Conservation (phyloP, 2,888 invertebrate genomes). For the Eueremaeus valkanovi region DNA sequence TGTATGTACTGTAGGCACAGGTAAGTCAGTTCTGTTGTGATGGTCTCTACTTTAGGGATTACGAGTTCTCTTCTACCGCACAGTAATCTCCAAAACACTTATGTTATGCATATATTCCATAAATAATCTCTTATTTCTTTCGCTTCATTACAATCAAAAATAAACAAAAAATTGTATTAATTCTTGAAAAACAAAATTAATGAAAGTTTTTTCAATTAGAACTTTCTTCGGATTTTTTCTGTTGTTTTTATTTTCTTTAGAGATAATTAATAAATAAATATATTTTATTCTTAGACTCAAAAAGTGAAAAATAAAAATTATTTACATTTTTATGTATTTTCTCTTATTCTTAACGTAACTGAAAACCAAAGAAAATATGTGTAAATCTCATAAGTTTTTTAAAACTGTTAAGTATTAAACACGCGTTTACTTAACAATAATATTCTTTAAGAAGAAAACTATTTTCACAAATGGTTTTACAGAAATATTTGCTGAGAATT, state of each 20-base stretch:
- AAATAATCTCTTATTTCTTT: neutral
- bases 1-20: too few species aligned
- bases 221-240: neutral
- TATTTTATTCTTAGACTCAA: neutral
- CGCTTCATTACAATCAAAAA: neutral
- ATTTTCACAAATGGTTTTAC: neutral
- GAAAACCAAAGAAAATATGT: neutral
- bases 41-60: slow-evolving; percentile 20
- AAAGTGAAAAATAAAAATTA: neutral
- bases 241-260: neutral
- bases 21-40: slow-evolving; percentile 1
- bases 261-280: neutral
- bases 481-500: neutral
- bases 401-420: neutral
- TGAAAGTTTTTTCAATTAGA: neutral
- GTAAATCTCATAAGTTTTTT: neutral
- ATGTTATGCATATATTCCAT: slow-evolving; percentile 8
- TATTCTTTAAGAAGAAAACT: neutral
- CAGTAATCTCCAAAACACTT: slow-evolving; percentile 15
- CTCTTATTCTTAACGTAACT: neutral
- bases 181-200: neutral
- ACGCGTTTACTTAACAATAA: neutral
- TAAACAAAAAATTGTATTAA: neutral
- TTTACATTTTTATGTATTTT: neutral
- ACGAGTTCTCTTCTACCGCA: neutral